These are phyloP conservation scores for Melipona bicolor DNA, from an alignment of 2,888 invertebrate species.

Conservation along the genomic window DNA sequence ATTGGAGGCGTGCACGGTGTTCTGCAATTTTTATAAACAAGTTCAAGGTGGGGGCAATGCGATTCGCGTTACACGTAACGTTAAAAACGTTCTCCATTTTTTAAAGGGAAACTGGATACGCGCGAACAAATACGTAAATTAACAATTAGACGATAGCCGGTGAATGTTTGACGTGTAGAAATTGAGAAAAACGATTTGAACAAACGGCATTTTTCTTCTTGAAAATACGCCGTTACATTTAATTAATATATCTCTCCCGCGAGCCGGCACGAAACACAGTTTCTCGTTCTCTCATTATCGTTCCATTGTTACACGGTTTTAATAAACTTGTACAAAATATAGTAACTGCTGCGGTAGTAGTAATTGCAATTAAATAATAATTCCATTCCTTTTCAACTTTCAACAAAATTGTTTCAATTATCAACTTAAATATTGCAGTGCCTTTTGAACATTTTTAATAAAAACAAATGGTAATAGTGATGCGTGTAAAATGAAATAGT, in stretches of 20 bases:
- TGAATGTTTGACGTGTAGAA: neutral
- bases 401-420: too few species aligned
- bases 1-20: too few species aligned
- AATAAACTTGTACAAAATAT: too few species aligned
- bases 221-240: neutral
- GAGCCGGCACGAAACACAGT: neutral
- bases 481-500: too few species aligned
- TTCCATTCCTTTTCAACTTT: too few species aligned
- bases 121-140: neutral
- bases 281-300: neutral
- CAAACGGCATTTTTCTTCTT: neutral
- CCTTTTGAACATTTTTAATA: too few species aligned
- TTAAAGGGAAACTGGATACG: neutral
- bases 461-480: too few species aligned
- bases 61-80: neutral
- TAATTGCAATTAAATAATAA: too few species aligned
- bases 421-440: too few species aligned
- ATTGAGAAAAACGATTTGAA: neutral
- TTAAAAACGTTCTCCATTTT: neutral
- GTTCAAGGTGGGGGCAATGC: neutral
- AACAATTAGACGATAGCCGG: neutral
- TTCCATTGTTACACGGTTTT: too few species aligned
- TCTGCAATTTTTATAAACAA: neutral
- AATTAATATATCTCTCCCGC: too few species aligned
- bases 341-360: too few species aligned